Base-by-base conservation (phyloP, 2,888 invertebrate species). In the Linyphia triangularis region DNA sequence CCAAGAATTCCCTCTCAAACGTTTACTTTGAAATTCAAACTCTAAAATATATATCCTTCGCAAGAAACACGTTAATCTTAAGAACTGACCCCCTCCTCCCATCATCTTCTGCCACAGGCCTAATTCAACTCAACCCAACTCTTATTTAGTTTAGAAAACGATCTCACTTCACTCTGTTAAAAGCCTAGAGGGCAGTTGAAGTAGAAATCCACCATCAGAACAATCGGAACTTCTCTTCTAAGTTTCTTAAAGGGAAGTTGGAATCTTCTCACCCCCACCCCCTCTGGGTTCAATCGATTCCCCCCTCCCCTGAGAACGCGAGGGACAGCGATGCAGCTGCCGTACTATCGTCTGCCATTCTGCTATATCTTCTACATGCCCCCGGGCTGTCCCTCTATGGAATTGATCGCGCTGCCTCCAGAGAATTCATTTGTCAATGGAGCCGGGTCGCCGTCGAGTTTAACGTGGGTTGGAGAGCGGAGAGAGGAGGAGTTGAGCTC, bases 371-470 rank as follows among this genome's bases (percentile, higher is more conserved):
- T 24, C 28, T 63, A 3, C 28, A 24, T 19, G 28, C 63, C 28
- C 63, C 5, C 24, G 24, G 26, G 24, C 26, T 26, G 26, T 24
- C 63, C 63, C 67, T 79, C 65, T 43, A 51, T 59, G 51, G 59
- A 69, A 81, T 81, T 81, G 81, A 81, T 81, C 81, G 69, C 10
- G 63, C 16, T 30, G 81, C 13, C 69, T 63, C 43, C 67, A 30
- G 61, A 65, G 83, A 65, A 83, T 83, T 73, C 83, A 83, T 73
- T 83, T 83, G 83, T 83, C 83, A 83, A 65, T 33, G 83, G 61
- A 61, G 22, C 70, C 33, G 59, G 28, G 81, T 40, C 40, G 37
- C 28, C 16, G 33, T 33, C 33, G 67, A 43, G 28, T 69, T n/a
- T n/a, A n/a, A n/a, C n/a, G n/a, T 51, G 57, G 82, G 82, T 61